Evolutionary conservation across 2,888 invertebrate genomes (phyloP).

Genomic region (Koerneria pararmatus): DNA sequence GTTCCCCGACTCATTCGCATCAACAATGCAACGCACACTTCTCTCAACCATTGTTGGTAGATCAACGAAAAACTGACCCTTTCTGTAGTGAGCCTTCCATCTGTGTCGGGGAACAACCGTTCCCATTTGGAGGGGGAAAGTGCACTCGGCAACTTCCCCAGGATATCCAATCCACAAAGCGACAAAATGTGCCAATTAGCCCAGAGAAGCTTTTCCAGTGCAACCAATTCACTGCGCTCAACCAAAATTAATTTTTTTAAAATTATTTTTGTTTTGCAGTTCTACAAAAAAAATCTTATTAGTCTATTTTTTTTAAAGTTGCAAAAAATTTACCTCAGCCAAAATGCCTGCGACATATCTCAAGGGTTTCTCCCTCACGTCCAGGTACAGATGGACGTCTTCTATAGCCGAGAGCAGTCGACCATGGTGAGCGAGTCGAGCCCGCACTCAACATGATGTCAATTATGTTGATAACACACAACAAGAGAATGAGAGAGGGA

Average conservation of each 20-base stretch:
- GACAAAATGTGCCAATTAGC: constrained; percentile 14
- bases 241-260: constrained; percentile 9
- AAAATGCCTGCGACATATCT: constrained; percentile 31
- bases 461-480: not conserved
- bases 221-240: constrained; percentile 11
- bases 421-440: constrained; percentile 18
- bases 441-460: too few species aligned
- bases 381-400: constrained; percentile 30
- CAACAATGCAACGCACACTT: too few species aligned
- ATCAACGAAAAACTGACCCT: too few species aligned
- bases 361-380: constrained; percentile 29
- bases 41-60: too few species aligned
- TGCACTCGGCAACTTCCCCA: not conserved
- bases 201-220: constrained; percentile 4
- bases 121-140: too few species aligned
- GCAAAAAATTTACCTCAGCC: constrained; percentile 30
- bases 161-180: constrained; percentile 1
- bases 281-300: not conserved
- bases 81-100: too few species aligned
- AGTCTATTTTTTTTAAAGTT: not conserved
- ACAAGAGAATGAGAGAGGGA: not conserved
- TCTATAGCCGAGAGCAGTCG: constrained; percentile 14
- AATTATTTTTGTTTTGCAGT: not conserved
- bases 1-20: too few species aligned
- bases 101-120: too few species aligned